Base-by-base conservation (phyloP, 2,888 invertebrate genomes). In the Orchestes rusci region DNA sequence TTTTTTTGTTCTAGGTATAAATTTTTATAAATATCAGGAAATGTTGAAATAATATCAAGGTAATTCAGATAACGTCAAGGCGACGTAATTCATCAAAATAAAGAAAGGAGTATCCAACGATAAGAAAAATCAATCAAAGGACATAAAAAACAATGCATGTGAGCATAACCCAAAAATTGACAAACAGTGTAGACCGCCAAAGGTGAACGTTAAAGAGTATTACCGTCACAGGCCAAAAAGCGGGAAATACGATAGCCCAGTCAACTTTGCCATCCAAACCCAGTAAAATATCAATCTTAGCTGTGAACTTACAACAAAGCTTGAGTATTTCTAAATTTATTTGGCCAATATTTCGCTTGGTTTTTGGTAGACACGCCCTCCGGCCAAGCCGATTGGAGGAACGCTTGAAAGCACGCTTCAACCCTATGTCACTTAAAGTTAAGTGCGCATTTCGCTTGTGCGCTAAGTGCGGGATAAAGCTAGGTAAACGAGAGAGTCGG, bases 291-390 rank as follows among this genome's bases (percentile, higher is more conserved):
- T 55, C 49, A 56, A 56, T 55, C 53, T 44, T 50, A 44, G 50
- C 51, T 48, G 51, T 52, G 47, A 53, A 51, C 52, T 55, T 55
- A 54, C 51, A 54, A 56, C 57, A 56, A 57, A 57, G 56, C 53
- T 57, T 57, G 53, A 54, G 53, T 53, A 54, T 56, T 56, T 57
- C 57, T 56, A 57, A 59, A 59, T 57, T 59, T 57, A 58, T 59
- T 60, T 60, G 61, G 60, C 63, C 63, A 65, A 64, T 65, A 65
- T 65, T 65, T 61, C 56, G 60, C 61, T 58, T 54, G 52, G 60
- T 59, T 61, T 63, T 62, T 57, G 58, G 60, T 59, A 51, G 63
- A 57, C 62, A 61, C 65, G 66, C 65, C 66, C 58, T 56, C 56
- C 48, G 42, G 29, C 34, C 32, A 28, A 51, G 37, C 44, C 54